phyloP scores from a whole-genome alignment of 2,797 vertebrate genomes.

The Trichosurus vulpecula region DNA sequence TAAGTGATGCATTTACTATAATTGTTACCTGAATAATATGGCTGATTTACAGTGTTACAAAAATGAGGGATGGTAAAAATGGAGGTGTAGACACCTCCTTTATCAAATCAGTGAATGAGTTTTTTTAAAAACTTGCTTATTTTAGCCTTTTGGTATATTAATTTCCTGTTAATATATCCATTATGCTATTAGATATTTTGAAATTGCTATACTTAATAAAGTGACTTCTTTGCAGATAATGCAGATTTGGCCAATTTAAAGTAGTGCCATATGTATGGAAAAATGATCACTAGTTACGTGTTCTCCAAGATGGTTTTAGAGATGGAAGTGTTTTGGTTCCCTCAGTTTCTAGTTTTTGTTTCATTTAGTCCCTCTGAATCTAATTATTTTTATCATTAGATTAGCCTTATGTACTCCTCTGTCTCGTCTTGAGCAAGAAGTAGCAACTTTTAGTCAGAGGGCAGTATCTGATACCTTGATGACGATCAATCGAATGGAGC shows the following conservation, averaged over 20 bases:
- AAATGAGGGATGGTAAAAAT: conserved; percentile 4
- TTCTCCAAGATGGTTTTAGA: background rate
- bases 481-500: conserved; percentile 90
- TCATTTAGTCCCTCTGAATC: conserved; percentile 35
- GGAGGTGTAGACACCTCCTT: background rate
- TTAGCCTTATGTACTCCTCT: conserved; percentile 88
- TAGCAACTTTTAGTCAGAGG: conserved; percentile 89
- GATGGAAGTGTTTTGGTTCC: conserved; percentile 2
- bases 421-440: conserved; percentile 90
- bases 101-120: conserved; percentile 1
- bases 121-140: conserved; percentile 12
- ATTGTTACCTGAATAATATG: conserved; percentile 14
- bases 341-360: conserved; percentile 38
- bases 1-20: conserved; percentile 34
- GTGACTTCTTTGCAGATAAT: background rate
- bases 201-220: background rate
- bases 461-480: conserved; percentile 89
- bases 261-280: background rate
- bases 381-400: conserved; percentile 74
- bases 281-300: background rate
- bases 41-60: conserved; percentile 31
- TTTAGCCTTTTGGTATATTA: conserved; percentile 22
- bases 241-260: background rate
- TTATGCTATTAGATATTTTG: conserved; percentile 6
- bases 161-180: conserved; percentile 33